Percentiles rank a stretch among this genome's conserved stretches.
phyloP scores from a whole-genome alignment of 1,140 invertebrate genomes.

The Drosophila melanica region DNA sequence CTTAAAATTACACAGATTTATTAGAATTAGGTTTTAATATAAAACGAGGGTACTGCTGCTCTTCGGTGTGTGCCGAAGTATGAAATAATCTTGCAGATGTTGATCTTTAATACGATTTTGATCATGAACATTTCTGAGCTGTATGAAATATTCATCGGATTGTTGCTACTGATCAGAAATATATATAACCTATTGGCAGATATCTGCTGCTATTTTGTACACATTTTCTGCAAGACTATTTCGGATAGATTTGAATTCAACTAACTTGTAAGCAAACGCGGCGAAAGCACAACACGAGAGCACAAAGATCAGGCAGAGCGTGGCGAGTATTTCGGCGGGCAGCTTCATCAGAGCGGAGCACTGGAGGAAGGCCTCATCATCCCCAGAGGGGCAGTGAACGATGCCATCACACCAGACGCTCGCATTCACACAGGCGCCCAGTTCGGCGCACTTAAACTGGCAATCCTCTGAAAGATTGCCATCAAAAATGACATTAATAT shows the following conservation, averaged over 20 bases:
- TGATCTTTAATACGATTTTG: too few relatives aligned
- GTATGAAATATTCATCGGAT: too few relatives aligned
- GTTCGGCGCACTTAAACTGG: slow-evolving; percentile 91
- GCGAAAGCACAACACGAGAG: slow-evolving; percentile 80
- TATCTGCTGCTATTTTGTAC: too few relatives aligned
- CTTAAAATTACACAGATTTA: slow-evolving; percentile 23
- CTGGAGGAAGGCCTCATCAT: slow-evolving; percentile 92
- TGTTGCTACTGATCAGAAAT: not conserved
- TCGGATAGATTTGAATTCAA: not conserved
- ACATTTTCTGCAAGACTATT: not conserved
- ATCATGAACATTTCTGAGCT: too few relatives aligned
- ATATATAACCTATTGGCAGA: not conserved
- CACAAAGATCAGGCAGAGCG: slow-evolving; percentile 84
- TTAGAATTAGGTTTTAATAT: not conserved
- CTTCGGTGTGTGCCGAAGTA: not conserved
- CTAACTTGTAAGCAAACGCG: slow-evolving; percentile 82
- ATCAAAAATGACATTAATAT: too few relatives aligned
- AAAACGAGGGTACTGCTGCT: not conserved
- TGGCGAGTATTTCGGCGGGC: slow-evolving; percentile 89
- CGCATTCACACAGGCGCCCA: slow-evolving; percentile 94
- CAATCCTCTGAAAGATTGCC: slow-evolving; percentile 86
- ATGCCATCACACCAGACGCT: slow-evolving; percentile 95
- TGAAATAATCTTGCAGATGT: not conserved
- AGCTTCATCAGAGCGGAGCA: slow-evolving; percentile 90
- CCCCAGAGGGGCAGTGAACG: slow-evolving; percentile 93